Evolutionary conservation across 2,797 vertebrate species (phyloP), one percentile per base, ranked within the genome.

Genomic region (Myotis findleyi): DNA sequence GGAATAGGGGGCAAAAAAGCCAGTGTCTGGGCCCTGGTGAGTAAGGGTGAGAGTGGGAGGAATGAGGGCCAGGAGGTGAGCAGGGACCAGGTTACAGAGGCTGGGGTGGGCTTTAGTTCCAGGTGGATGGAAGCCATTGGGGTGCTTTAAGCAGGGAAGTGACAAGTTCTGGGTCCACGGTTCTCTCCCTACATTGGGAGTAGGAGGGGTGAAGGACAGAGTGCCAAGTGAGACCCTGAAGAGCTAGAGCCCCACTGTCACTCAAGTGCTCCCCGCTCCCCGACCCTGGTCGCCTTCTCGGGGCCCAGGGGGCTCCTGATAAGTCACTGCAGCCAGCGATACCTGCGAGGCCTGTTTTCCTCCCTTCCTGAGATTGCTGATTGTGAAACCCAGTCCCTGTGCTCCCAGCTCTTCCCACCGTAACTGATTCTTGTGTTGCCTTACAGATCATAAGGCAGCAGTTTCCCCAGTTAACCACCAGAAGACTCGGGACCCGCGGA

Each of bases 391-490:
- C 16, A 7, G n/a, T 44, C n/a, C 5, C 49, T 27, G 4, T 25
- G 41, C 47, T 44, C 57, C 44, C 47, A 20, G 0, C 6, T 12
- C 95, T 96, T 93, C 47, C 20, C 0, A 3, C 36, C 25, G 76
- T 98, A 96, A 98, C 84, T 33, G 49, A 49, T 59, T 75, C 79
- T 92, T 97, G 53, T 97, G n/a, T 98, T 98, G 97, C 44, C 97
- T 98, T 98, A 47, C 98, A 99, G 99, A 99, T 99, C 98, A 99
- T 99, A 98, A 98, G 99, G 95, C 99, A 99, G 92, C 99, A 99
- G 97, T 99, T 99, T 98, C 99, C 99, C 95, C 99, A 99, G 76
- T 97, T 99, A 92, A 99, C 99, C 0, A 99, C 99, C 96, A 99
- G 99, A 98, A 98, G 99, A 98, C 99, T 99, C 49, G 99, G 99